Base-by-base conservation (phyloP, 2,888 invertebrate species). In the Scaptomyza flava region DNA sequence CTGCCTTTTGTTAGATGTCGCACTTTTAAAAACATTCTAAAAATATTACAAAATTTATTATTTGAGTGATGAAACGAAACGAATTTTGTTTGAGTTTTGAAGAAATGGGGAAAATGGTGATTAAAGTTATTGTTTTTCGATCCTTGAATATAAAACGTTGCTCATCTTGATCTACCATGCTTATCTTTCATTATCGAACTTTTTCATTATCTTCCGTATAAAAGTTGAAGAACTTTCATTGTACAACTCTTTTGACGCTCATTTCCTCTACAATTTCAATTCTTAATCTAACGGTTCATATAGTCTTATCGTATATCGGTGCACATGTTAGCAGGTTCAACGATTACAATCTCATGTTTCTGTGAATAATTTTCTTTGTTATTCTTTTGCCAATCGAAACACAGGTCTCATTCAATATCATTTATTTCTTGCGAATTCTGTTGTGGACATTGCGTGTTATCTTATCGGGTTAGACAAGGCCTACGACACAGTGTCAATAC, bases 401-500 rank as follows among this genome's bases (percentile, higher is more conserved):
- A 57, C 42, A 57, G 23, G 38, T 34, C 17, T 61, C 68, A 74
- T 17, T 17, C 50, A 57, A 59, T 33, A 43, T 27, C 33, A n/a
- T 33, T 58, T 42, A 17, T 33, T 60, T 64, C 59, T 50, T 45
- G 41, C 12, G 65, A 69, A 63, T 54, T 31, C n/a, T 41, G 20
- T 70, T 72, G 64, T 68, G 31, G 31, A 31, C 54, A 54, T 33
- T 48, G 11, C 57, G 12, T 51, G 50, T 59, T 71, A 84, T 84
- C 87, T 82, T 82, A 82, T 82, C 87, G 47, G 45, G 30, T 2
- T 38, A 14, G 31, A 56, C 48, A 27, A 67, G 60, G 68, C 61
- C 81, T 83, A 83, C 87, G 78, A 83, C 81, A 86, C 53, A 69
- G 42, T 63, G 68, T 64, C 56, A 62, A 61, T 53, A 63, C 57